A percentile compares a stretch with the other conserved stretches of the same genome.
phyloP scores from a whole-genome alignment of 2,797 vertebrate species.

The Galaxias olidus region DNA sequence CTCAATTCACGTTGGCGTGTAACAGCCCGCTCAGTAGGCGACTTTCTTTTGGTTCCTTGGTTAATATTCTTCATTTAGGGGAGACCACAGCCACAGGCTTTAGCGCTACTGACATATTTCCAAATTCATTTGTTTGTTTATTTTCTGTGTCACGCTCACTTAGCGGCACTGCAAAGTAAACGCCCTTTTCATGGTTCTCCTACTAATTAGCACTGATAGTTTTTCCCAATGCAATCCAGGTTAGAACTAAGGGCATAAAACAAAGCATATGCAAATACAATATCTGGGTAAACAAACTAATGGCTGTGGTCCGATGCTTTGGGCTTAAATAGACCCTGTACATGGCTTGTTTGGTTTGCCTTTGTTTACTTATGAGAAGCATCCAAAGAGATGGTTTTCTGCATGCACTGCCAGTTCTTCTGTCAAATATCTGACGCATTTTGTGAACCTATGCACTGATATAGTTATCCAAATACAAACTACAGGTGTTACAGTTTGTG shows the following conservation, averaged over 20 bases:
- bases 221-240: too few species aligned
- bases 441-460: too few species aligned
- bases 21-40: too few species aligned
- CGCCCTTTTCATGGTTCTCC: slow-evolving; percentile 13
- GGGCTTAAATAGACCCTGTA: slow-evolving; percentile 53
- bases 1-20: too few species aligned
- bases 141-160: background rate
- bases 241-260: slow-evolving; percentile 11
- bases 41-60: too few species aligned
- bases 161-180: slow-evolving; percentile 1
- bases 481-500: too few species aligned
- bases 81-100: background rate
- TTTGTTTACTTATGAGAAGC: slow-evolving; percentile 33
- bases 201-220: slow-evolving; percentile 38
- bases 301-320: slow-evolving; percentile 29
- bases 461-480: too few species aligned
- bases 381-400: slow-evolving; percentile 1
- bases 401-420: slow-evolving; percentile 2
- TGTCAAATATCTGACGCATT: background rate
- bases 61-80: too few species aligned
- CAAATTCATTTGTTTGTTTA: slow-evolving; percentile 8
- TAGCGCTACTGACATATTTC: background rate
- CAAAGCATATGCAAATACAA: slow-evolving; percentile 40
- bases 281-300: slow-evolving; percentile 55
- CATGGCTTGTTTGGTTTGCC: slow-evolving; percentile 50